Evolutionary conservation across 2,888 invertebrate genomes (phyloP).

Genomic region (Ennomos erosarius): DNA sequence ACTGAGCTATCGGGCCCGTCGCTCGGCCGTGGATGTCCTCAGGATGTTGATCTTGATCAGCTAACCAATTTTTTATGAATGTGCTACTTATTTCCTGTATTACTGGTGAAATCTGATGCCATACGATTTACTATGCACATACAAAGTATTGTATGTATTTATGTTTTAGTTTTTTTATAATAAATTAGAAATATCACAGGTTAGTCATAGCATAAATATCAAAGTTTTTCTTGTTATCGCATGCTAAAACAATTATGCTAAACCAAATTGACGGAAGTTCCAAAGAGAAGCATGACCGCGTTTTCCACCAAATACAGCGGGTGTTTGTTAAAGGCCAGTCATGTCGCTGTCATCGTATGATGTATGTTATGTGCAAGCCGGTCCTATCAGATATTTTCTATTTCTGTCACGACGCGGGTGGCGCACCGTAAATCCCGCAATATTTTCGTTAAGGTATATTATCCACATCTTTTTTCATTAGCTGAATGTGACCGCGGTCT

Average conservation of each 20-base stretch:
- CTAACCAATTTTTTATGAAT: too few relatives aligned
- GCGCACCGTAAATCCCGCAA: conserved; percentile 63
- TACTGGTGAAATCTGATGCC: too few relatives aligned
- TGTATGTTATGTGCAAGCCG: conserved; percentile 63
- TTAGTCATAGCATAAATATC: too few relatives aligned
- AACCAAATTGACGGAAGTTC: conserved; percentile 29
- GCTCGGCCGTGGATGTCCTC: too few relatives aligned
- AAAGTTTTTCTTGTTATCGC: too few relatives aligned
- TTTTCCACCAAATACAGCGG: conserved; percentile 35
- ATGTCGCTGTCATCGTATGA: conserved; percentile 66
- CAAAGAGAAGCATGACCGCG: conserved; percentile 23
- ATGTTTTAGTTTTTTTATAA: too few relatives aligned
- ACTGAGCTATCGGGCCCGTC: too few relatives aligned
- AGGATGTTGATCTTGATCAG: too few relatives aligned
- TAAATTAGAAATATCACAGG: too few relatives aligned
- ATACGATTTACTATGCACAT: too few relatives aligned
- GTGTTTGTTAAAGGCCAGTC: conserved; percentile 61
- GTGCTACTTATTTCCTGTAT: too few relatives aligned
- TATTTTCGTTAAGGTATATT: conserved; percentile 65
- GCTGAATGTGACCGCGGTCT: conserved; percentile 54
- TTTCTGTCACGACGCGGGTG: conserved; percentile 74
- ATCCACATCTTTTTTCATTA: conserved; percentile 67
- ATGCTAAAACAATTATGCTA: conserved; percentile 11
- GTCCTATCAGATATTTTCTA: conserved; percentile 70
- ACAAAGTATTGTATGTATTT: too few relatives aligned